A percentile compares a stretch with the other conserved stretches of the same genome.
Evolutionary conservation across 2,113 vertebrate species (phyloP).

Genomic region (Neolamprologus kungweensis): DNA sequence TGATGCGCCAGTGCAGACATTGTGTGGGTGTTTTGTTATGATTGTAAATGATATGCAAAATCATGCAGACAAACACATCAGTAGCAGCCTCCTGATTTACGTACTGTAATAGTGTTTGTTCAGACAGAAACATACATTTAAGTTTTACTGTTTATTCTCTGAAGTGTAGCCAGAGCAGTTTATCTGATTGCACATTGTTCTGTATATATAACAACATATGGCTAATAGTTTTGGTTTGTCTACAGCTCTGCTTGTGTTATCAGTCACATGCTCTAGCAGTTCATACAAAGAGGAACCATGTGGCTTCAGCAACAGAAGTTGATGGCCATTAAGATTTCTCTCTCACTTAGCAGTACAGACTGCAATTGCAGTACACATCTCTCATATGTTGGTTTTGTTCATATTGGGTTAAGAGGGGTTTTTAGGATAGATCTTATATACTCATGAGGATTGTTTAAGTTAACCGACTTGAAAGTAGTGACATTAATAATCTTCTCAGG

Average conservation of each 20-base stretch:
- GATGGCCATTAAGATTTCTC: background rate
- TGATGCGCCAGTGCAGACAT: background rate
- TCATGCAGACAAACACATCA: background rate
- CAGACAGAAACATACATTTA: background rate
- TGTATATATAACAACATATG: background rate
- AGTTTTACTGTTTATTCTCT: background rate
- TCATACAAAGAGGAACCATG: background rate
- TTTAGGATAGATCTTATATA: background rate
- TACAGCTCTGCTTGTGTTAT: background rate
- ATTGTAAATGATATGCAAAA: constrained; percentile 10
- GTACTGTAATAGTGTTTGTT: background rate
- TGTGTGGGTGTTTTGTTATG: background rate
- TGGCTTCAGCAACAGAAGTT: background rate
- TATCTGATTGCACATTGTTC: background rate
- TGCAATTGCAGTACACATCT: background rate
- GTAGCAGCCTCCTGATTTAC: background rate
- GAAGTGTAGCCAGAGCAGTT: background rate
- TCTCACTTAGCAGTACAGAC: background rate
- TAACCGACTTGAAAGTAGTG: background rate
- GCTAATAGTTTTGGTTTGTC: background rate
- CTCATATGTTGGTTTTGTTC: background rate
- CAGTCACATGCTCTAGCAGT: background rate
- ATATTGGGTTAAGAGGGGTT: background rate
- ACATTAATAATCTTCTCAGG: background rate
- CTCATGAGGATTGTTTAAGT: background rate